phyloP scores from a whole-genome alignment of 2,797 vertebrate genomes.

The Falco biarmicus region DNA sequence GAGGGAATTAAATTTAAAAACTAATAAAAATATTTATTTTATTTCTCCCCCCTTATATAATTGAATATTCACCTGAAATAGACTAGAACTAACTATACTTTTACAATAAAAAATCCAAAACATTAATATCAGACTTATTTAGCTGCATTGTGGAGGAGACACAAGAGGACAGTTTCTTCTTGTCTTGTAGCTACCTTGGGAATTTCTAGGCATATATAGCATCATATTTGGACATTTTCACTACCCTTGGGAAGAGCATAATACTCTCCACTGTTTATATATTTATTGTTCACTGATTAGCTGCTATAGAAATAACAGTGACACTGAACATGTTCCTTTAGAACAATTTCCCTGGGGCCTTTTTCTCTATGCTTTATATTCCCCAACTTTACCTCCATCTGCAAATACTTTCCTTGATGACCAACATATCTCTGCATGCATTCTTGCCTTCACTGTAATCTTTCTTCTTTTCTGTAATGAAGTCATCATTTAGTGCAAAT shows the following conservation, averaged over 20 bases:
- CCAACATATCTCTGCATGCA: neutral
- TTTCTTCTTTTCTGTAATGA: neutral
- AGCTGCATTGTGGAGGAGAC: neutral
- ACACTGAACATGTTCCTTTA: neutral
- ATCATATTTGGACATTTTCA: neutral
- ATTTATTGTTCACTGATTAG: constrained; percentile 37
- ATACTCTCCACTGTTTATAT: neutral
- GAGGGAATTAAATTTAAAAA: neutral
- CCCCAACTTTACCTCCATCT: constrained; percentile 7
- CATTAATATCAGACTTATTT: neutral
- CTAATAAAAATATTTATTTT: neutral
- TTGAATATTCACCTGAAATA: neutral
- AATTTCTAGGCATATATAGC: neutral
- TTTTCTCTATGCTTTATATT: neutral
- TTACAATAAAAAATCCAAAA: neutral
- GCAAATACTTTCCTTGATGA: constrained; percentile 41
- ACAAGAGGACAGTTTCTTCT: neutral
- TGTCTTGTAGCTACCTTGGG: neutral
- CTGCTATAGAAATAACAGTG: constrained; percentile 20
- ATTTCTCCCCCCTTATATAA: neutral
- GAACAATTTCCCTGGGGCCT: neutral
- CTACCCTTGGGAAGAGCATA: neutral
- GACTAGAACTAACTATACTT: neutral
- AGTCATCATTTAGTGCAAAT: neutral
- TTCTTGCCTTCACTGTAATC: neutral